These are phyloP conservation scores for Muscicapa comitata DNA, from an alignment of 2,797 vertebrate species.

Conservation along the genomic window DNA sequence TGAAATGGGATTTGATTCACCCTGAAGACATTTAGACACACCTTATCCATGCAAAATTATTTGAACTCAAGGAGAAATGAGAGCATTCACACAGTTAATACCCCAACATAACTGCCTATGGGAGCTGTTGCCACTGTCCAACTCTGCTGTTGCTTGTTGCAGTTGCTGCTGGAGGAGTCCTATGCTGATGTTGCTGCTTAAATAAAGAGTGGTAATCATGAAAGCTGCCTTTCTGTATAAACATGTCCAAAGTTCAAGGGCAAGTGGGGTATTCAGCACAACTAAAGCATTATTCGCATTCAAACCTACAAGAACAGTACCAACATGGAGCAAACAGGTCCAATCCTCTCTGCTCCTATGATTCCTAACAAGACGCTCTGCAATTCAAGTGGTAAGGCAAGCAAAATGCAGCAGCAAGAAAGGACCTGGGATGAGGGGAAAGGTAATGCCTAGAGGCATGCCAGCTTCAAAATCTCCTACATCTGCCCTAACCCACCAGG, in stretches of 20 bases:
- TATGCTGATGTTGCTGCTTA: neutral
- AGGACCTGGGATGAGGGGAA: neutral
- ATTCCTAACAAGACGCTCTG: neutral
- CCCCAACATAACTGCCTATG: too few relatives aligned
- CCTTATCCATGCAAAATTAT: neutral
- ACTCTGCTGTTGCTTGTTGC: neutral
- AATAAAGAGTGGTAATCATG: neutral
- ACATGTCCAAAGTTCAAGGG: neutral
- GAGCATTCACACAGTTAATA: neutral
- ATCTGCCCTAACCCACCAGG: neutral
- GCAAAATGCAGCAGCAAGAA: neutral
- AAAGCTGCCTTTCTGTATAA: neutral
- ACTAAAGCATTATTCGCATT: neutral
- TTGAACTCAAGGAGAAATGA: neutral
- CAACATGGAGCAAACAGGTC: fast-evolving
- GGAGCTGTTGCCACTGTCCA: neutral
- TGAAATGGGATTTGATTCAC: neutral
- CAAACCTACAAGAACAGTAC: neutral
- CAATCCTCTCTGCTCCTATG: neutral
- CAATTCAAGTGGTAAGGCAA: neutral
- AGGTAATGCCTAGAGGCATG: neutral
- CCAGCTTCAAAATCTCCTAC: neutral
- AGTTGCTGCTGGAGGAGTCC: neutral
- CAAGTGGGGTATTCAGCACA: neutral
- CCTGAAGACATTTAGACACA: neutral